Conservation (phyloP, 2,113 vertebrate species). For the Eurystomus gularis region DNA sequence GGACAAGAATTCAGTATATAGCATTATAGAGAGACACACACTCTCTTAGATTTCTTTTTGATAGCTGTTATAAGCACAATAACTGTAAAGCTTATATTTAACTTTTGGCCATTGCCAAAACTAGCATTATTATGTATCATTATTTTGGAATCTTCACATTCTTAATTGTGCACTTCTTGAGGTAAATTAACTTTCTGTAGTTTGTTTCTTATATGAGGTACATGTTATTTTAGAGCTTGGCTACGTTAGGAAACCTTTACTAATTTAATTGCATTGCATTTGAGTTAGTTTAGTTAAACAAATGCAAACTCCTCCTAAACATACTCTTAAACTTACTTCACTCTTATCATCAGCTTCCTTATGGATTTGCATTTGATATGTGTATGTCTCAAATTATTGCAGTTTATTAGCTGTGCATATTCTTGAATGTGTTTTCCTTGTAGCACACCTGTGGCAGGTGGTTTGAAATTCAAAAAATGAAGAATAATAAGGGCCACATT, state of each 20-base stretch:
- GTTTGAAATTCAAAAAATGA: neutral
- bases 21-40: neutral
- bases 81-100: neutral
- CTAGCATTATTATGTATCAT: neutral
- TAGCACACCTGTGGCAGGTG: neutral
- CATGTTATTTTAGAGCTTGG: neutral
- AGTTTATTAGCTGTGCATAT: neutral
- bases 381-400: neutral
- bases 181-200: neutral
- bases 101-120: neutral
- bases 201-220: neutral
- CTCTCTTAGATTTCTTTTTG: neutral
- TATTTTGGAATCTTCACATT: neutral
- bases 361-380: neutral
- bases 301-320: neutral
- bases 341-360: neutral
- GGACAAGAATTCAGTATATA: neutral
- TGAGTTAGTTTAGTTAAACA: neutral
- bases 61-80: neutral
- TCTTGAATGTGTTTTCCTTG: neutral
- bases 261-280: neutral
- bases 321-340: neutral
- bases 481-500: neutral
- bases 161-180: neutral
- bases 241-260: neutral